Conservation (phyloP, 2,113 vertebrate species). For the Lepus timidus region DNA sequence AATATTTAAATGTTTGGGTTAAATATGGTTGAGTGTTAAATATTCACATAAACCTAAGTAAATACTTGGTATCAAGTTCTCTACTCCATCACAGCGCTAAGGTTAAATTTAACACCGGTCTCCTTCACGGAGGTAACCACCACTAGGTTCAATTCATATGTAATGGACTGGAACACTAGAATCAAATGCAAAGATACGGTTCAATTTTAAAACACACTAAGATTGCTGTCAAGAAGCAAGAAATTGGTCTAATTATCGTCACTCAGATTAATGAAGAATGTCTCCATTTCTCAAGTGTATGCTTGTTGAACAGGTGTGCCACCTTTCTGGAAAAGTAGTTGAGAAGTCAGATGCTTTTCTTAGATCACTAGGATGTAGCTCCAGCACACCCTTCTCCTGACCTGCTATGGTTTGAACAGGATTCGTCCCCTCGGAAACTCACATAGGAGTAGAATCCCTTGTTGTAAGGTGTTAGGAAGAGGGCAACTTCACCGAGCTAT, state of each 20-base stretch:
- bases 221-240: constrained; percentile 41
- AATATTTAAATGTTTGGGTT: constrained; percentile 32
- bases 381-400: background rate
- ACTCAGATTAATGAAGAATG: constrained; percentile 45
- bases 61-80: background rate
- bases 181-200: constrained; percentile 33
- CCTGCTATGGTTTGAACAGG: background rate
- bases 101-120: background rate
- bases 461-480: background rate
- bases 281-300: constrained; percentile 17
- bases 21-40: background rate
- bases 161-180: background rate
- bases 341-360: constrained; percentile 3
- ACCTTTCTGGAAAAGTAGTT: constrained; percentile 32
- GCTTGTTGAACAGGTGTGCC: background rate
- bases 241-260: constrained; percentile 19
- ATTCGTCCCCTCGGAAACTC: background rate
- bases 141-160: background rate
- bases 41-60: constrained; percentile 46
- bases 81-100: background rate
- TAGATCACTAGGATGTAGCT: background rate
- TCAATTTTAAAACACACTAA: constrained; percentile 52
- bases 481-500: background rate
- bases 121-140: background rate
- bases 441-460: background rate